A percentile compares a stretch with the other conserved stretches of the same genome.
Conservation (phyloP, 2,888 invertebrate genomes). For the Dione vanillae region DNA sequence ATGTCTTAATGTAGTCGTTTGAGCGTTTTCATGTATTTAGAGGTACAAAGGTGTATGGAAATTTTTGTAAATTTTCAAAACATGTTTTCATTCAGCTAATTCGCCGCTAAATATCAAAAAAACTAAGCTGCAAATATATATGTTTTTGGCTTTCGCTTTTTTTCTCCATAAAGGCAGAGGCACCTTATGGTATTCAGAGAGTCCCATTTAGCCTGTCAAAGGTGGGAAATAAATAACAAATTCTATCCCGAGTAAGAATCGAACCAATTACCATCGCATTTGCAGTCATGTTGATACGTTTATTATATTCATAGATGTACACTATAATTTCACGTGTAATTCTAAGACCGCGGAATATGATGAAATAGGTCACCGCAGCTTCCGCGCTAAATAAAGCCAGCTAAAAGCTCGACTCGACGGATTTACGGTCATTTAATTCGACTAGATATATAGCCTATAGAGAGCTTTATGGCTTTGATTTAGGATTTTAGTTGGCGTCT, state of each 20-base stretch:
- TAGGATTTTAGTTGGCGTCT: constrained; percentile 40
- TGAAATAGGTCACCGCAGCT: constrained; percentile 63
- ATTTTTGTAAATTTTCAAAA: background rate
- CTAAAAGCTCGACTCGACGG: constrained; percentile 69
- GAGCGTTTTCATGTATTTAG: constrained; percentile 50
- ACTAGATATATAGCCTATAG: constrained; percentile 65
- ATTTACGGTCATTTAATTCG: constrained; percentile 74
- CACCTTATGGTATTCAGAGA: too few relatives aligned
- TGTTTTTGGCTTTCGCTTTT: too few relatives aligned
- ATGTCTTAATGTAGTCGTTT: constrained; percentile 74
- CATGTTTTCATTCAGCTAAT: too few relatives aligned
- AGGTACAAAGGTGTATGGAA: background rate
- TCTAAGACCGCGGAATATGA: constrained; percentile 35
- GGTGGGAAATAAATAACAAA: too few relatives aligned
- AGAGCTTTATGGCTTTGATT: constrained; percentile 62
- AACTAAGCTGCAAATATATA: too few relatives aligned
- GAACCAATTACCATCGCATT: too few relatives aligned
- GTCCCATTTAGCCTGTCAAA: too few relatives aligned
- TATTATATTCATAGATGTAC: background rate
- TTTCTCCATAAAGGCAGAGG: too few relatives aligned
- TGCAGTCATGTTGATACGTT: too few relatives aligned
- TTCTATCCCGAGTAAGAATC: too few relatives aligned
- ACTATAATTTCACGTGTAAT: constrained; percentile 21
- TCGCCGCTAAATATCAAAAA: too few relatives aligned
- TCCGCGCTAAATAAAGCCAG: constrained; percentile 66